Conservation (phyloP, 2,113 vertebrate genomes). For the Muscicapa adusta region DNA sequence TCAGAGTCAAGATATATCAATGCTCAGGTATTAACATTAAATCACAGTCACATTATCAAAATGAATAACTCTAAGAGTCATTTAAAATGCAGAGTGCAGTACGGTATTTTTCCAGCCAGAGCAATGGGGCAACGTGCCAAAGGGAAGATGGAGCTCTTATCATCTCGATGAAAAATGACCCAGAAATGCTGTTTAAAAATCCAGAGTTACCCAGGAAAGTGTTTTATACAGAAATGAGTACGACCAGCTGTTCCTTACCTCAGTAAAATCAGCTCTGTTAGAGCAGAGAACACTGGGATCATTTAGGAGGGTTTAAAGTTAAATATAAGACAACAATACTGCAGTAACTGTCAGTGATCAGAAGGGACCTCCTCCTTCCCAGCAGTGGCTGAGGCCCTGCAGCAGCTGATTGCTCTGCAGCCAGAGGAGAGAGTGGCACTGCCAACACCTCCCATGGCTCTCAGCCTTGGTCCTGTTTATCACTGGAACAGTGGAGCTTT, state of each 20-base stretch:
- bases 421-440: not conserved
- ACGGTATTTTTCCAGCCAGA: not conserved
- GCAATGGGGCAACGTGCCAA: not conserved
- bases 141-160: conserved; percentile 27
- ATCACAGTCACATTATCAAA: conserved; percentile 37
- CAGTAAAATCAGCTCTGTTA: not conserved
- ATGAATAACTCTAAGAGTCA: not conserved
- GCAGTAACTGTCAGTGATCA: not conserved
- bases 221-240: not conserved
- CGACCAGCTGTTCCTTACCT: not conserved
- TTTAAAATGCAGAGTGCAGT: conserved; percentile 21
- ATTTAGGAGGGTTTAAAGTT: not conserved
- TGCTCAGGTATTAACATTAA: conserved; percentile 30
- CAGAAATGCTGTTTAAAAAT: not conserved
- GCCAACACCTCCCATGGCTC: not conserved
- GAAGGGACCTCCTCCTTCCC: not conserved
- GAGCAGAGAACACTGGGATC: not conserved
- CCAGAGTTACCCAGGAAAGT: not conserved
- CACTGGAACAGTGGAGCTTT: not conserved
- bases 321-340: not conserved
- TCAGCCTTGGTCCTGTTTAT: not conserved
- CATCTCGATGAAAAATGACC: not conserved
- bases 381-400: not conserved
- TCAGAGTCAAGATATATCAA: not conserved
- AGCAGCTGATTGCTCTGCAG: not conserved